Evolutionary conservation across 2,888 invertebrate species (phyloP).

Genomic region (Paralinhomoeus sp.): DNA sequence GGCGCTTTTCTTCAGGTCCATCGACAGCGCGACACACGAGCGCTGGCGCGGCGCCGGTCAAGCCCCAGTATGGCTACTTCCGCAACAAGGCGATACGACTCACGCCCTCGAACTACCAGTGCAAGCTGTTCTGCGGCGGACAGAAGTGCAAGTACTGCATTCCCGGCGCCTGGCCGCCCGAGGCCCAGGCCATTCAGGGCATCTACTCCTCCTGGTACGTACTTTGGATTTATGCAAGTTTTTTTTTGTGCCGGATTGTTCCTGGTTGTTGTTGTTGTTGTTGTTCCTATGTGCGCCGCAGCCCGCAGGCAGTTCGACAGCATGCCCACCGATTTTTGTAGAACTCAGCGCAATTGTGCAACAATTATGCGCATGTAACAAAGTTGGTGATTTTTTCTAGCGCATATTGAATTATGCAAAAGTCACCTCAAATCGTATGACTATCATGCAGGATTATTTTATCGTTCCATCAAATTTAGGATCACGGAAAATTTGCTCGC

Average conservation of each 20-base stretch:
- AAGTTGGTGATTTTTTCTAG: too few relatives aligned
- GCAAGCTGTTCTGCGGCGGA: constrained; percentile 62
- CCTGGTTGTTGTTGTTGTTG: neutral
- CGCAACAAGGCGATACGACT: constrained; percentile 8
- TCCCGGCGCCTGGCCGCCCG: constrained; percentile 29
- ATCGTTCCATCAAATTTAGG: too few relatives aligned
- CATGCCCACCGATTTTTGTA: too few relatives aligned
- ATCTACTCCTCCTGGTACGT: constrained; percentile 59
- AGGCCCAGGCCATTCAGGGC: constrained; percentile 47
- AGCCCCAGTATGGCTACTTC: constrained; percentile 1
- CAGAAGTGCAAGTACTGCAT: constrained; percentile 51
- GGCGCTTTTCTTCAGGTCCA: too few relatives aligned
- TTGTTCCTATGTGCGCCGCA: too few relatives aligned
- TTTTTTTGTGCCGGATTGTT: constrained; percentile 24
- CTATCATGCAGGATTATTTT: too few relatives aligned
- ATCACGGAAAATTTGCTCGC: constrained; percentile 65
- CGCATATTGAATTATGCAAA: too few relatives aligned
- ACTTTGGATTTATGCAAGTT: constrained; percentile 59
- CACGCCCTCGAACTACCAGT: constrained; percentile 47
- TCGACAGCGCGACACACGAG: too few relatives aligned
- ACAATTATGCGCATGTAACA: too few relatives aligned
- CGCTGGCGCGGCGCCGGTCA: too few relatives aligned
- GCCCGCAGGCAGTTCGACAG: neutral
- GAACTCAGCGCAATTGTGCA: too few relatives aligned
- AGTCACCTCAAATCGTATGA: too few relatives aligned